Evolutionary conservation across 2,888 invertebrate species (phyloP), one percentile per base, ranked within the genome.

Genomic region (Philhelius pedissequus): DNA sequence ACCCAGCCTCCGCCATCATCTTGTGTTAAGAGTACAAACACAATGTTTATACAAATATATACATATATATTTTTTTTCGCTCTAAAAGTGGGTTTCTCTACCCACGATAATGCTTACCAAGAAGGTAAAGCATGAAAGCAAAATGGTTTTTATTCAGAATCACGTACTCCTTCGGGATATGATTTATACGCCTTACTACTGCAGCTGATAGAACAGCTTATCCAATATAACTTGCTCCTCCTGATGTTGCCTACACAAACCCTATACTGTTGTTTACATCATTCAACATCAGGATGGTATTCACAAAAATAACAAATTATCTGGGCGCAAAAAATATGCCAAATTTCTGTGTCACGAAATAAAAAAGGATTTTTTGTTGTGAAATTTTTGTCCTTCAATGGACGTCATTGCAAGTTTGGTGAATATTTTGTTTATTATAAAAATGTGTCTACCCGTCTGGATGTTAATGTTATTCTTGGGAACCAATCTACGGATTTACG

Each of bases 191-290:
- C 69, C 69, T 68, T 74, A 73, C 68, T 27, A 43, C 77, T 82
- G 82, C 77, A 82, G 77, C 82, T 82, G 82, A 82, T 82, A 82
- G 77, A 77, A 82, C 77, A 77, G 82, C 82, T 82, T 82, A 82
- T 82, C 77, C 82, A 62, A 82, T 77, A 82, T 77, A 58, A 77
- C 77, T 82, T 66, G 71, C 54, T 77, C 54, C 71, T 60, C 54
- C 60, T 71, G 40, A 45, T 66, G 68, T 68, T 73, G 68, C 71
- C 71, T 64, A 32, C 20, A 54, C 22, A 9, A 35, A 52, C 52
- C 18, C 69, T 40, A 69, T 58, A 11, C 22, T 56, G 62, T 15
- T 64, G 64, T 74, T 48, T 32, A 48, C 48, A 60, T 40, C n/a
- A 60, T 40, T 22, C 13, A 11, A 48, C 45, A n/a, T n/a, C n/a